These are phyloP conservation scores for Rhynchophorus ferrugineus DNA, from an alignment of 1,140 invertebrate species.

Conservation along the genomic window DNA sequence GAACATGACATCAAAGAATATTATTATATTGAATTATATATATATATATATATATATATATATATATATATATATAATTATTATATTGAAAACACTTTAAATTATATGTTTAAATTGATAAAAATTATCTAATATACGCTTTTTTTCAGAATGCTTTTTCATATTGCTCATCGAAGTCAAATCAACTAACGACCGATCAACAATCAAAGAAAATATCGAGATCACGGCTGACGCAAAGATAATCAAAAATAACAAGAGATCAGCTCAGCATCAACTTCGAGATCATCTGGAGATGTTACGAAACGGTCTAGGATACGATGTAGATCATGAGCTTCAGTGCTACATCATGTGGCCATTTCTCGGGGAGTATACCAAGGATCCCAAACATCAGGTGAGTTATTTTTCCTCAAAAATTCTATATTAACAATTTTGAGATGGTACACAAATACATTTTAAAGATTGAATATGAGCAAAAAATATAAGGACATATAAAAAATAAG, in stretches of 20 bases:
- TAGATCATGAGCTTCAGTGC: conserved; percentile 23
- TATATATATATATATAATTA: too few species aligned
- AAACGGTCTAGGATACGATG: conserved; percentile 12
- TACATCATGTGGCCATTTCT: conserved; percentile 39
- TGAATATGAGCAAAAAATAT: too few species aligned
- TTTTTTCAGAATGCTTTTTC: conserved; percentile 29
- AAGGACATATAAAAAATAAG: too few species aligned
- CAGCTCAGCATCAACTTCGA: conserved; percentile 38
- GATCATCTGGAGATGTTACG: conserved; percentile 38
- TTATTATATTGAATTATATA: too few species aligned
- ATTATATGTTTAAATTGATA: too few species aligned
- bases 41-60: too few species aligned
- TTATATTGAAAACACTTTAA: too few species aligned
- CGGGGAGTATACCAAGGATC: conserved; percentile 32
- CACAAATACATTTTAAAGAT: too few species aligned
- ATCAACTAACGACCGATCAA: conserved; percentile 35
- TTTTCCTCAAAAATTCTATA: background rate
- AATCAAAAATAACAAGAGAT: conserved; percentile 40
- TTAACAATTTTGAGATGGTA: too few species aligned
- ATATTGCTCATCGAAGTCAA: conserved; percentile 38
- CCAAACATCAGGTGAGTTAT: conserved; percentile 25
- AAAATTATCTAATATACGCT: too few species aligned
- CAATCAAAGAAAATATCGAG: conserved; percentile 21
- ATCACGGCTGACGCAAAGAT: conserved; percentile 32
- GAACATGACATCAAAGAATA: too few species aligned